Percentiles rank a stretch among this genome's conserved stretches.
These are phyloP conservation scores for Paramormyrops hopkinsi DNA, from an alignment of 2,797 vertebrate genomes.

Conservation along the genomic window DNA sequence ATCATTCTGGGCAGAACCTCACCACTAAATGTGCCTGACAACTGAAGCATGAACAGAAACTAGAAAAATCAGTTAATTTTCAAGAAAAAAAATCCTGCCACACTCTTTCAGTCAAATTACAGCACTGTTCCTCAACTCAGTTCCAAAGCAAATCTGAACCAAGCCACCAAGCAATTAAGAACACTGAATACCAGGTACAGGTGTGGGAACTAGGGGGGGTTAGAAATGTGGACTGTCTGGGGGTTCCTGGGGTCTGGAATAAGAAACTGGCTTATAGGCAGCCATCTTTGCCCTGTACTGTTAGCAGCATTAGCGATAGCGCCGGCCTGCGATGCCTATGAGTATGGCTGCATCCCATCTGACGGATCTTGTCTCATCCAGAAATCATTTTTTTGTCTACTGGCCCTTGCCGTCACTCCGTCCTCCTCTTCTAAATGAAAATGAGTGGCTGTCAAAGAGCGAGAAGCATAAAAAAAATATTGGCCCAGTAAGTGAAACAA, in stretches of 20 bases:
- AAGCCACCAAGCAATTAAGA: background rate
- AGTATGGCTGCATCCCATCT: conserved; percentile 43
- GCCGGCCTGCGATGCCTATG: conserved; percentile 37
- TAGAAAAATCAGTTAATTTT: background rate
- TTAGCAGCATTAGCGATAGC: background rate
- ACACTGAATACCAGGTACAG: background rate
- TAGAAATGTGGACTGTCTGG: background rate
- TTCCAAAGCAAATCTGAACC: background rate
- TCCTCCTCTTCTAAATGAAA: conserved; percentile 21
- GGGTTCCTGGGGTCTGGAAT: background rate
- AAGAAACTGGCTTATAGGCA: background rate
- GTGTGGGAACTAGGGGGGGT: background rate
- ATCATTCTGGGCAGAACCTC: background rate
- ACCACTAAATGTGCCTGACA: background rate
- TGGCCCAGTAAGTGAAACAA: conserved; percentile 49
- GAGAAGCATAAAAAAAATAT: conserved; percentile 13
- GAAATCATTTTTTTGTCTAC: conserved; percentile 65
- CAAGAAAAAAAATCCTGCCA: background rate
- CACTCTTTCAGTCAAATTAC: background rate
- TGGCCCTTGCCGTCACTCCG: conserved; percentile 45
- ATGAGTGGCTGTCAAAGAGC: conserved; percentile 24
- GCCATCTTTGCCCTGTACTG: background rate
- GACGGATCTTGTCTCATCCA: conserved; percentile 45
- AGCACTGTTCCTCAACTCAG: background rate
- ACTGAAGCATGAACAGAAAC: background rate